Base-by-base conservation (phyloP, 1,140 invertebrate genomes). In the Meloidogyne chitwoodi region DNA sequence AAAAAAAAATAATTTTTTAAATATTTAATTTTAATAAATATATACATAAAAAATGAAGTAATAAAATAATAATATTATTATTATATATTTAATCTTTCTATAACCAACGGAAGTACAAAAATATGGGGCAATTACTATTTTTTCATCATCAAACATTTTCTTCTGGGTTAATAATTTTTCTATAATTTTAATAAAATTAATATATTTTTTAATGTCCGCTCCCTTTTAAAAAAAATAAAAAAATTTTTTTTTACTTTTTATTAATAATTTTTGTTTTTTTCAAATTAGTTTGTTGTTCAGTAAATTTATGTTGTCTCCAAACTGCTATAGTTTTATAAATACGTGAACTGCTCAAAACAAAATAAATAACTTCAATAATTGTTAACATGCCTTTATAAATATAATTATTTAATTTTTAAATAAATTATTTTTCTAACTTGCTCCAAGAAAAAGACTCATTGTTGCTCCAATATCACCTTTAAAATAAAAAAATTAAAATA, bases 401-500 rank as follows among this genome's bases (percentile, higher is more conserved):
- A 11, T 48, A 16, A 31, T 27, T 38, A 38, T 6, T 38, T 38
- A 6, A 4, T 38, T 38, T n/a, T n/a, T n/a, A n/a, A 38, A 38
- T 38, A 0, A 31, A 31, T 31, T 38, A 6, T 56, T n/a, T 56
- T n/a, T 65, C 41, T 82, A 75, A 69, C 67, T 76, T 44, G 83
- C 84, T 22, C 84, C 84, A 1, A 85, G 72, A 44, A 85, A 86
- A 10, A 86, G 81, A 26, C 85, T 85, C 16, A 86, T 68, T 14
- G 85, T 85, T 66, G 85, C 85, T 61, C 85, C 85, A 67, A 85
- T 78, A 68, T 85, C 84, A 67, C 83, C 81, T n/a, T 79, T 41
- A 84, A 78, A 77, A 63, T 68, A 11, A 8, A n/a, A 34, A 27
- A 79, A 22, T 74, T 27, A 29, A 70, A 67, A 3, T 77, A 44